Evolutionary conservation across 2,113 vertebrate species (phyloP), one percentile per base, ranked within the genome.

Genomic region (Hyla sarda): DNA sequence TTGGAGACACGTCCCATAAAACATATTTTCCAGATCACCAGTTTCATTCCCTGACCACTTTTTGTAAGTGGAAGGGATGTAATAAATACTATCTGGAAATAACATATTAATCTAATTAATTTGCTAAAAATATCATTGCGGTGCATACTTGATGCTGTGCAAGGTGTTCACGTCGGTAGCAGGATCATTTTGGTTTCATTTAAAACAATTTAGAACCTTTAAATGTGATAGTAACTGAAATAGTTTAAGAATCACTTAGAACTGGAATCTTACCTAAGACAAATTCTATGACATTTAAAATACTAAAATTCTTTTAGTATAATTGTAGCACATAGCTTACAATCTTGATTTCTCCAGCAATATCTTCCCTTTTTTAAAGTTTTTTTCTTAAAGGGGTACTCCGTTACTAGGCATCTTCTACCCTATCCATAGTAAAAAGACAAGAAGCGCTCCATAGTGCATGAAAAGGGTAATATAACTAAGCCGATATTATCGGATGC

Each of bases 1-100:
- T 58, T 28, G 6, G 84, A 86, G 84, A 80, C 84, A 72, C 73
- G 84, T 86, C 84, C 84, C 76, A 86, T 78, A 86, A 86, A 86
- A 79, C 65, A 72, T 69, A 73, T 86, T 67, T 86, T 86, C 65
- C 65, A 86, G 62, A 71, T 79, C 76, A 73, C 65, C 67, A 37
- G 84, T 72, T 81, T 72, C 56, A 34, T 80, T 80, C 84, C 65
- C 84, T 58, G 32, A 72, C 76, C 78, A 67, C 56, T 72, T 48
- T 62, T 56, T 65, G 67, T 86, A 81, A 86, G 69, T 79, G 34
- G 84, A 81, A 81, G 48, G 47, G 76, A 80, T 76, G 83, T 60
- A 80, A 72, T 86, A 56, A 80, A 72, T 79, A 48, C 62, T n/a
- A 37, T 21, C 34, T 67, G 65, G 72, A 72, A 77, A 77, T 65